Conservation (phyloP, 2,797 vertebrate species). For the Trichosurus vulpecula region DNA sequence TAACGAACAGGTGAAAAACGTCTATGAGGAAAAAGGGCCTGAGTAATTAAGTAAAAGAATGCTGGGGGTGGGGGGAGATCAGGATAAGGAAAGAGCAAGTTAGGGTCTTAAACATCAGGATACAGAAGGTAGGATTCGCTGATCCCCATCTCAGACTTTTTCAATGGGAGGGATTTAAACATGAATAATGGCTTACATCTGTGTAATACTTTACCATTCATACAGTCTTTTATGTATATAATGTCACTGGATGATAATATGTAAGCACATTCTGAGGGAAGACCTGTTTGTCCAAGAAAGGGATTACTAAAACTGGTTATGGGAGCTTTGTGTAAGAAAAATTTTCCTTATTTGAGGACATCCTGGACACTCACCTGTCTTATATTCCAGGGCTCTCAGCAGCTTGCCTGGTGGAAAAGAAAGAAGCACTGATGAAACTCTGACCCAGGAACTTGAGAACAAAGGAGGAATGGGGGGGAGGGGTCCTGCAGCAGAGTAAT, state of each 20-base stretch:
- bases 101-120: neutral
- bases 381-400: constrained; percentile 77
- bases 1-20: neutral
- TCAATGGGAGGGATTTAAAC: neutral
- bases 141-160: neutral
- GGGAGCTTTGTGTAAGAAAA: neutral
- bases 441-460: neutral
- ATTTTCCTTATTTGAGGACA: neutral
- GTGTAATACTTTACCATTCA: neutral
- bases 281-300: neutral
- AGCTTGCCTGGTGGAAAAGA: constrained; percentile 65
- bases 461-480: neutral
- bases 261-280: neutral
- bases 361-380: constrained; percentile 65
- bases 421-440: constrained; percentile 22
- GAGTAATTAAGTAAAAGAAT: neutral
- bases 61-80: neutral
- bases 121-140: neutral
- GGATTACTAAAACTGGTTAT: neutral
- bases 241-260: neutral
- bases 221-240: neutral
- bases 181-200: neutral
- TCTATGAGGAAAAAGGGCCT: neutral
- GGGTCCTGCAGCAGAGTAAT: neutral
- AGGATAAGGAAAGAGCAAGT: neutral